phyloP scores from a whole-genome alignment of 2,888 invertebrate genomes.

The Cerceris ruficornis region DNA sequence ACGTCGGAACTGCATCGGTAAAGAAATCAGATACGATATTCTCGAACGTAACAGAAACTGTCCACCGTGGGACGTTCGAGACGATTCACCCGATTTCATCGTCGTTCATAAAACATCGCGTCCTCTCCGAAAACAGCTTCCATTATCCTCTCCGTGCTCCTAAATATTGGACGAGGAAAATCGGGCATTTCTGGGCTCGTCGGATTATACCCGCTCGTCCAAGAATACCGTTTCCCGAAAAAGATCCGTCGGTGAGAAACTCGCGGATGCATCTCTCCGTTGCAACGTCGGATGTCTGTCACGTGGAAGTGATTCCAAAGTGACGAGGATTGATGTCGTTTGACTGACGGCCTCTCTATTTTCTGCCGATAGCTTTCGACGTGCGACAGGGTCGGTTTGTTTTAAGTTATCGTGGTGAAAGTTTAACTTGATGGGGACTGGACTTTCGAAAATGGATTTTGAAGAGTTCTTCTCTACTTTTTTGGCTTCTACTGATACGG shows the following conservation, averaged over 20 bases:
- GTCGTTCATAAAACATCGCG: too few relatives aligned
- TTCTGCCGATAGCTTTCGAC: conserved; percentile 27
- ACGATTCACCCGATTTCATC: too few relatives aligned
- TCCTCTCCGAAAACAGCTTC: too few relatives aligned
- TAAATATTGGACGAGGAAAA: conserved; percentile 26
- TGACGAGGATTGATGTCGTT: conserved; percentile 48
- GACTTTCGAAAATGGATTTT: too few relatives aligned
- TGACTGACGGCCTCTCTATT: conserved; percentile 64
- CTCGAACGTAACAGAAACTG: neutral
- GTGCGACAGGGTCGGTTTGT: conserved; percentile 51
- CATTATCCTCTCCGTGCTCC: too few relatives aligned
- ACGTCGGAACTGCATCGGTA: neutral
- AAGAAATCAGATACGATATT: neutral
- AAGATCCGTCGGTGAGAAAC: conserved; percentile 43
- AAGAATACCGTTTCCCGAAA: conserved; percentile 42
- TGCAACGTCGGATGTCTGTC: conserved; percentile 39
- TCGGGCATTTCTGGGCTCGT: conserved; percentile 2
- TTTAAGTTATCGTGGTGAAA: conserved; percentile 36
- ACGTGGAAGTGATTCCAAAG: conserved; percentile 37
- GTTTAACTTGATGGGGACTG: too few relatives aligned
- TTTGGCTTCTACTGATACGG: too few relatives aligned
- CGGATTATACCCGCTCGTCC: conserved; percentile 2
- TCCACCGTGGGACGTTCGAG: too few relatives aligned
- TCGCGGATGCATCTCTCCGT: conserved; percentile 24
- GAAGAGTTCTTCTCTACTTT: too few relatives aligned